Conservation (phyloP, 2,888 invertebrate genomes). For the Neelides folsomi region DNA sequence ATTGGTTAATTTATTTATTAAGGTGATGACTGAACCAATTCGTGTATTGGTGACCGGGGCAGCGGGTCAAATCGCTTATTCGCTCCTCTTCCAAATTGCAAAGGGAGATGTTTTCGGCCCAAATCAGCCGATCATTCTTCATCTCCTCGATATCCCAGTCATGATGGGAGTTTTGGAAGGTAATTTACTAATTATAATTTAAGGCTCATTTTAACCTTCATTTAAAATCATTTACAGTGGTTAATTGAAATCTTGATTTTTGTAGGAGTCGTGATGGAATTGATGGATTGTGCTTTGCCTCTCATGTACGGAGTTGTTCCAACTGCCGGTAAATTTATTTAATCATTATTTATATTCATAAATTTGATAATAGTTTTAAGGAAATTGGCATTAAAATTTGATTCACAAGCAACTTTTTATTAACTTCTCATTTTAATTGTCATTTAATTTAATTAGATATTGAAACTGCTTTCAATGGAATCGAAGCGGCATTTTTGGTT, state of each 20-base stretch:
- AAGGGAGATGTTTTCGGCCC: conserved; percentile 91
- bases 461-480: conserved; percentile 83
- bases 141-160: conserved; percentile 84
- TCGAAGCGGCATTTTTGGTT: conserved; percentile 89
- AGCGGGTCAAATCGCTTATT: conserved; percentile 98
- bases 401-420: too few relatives aligned
- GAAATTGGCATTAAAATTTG: neutral
- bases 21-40: conserved; percentile 51
- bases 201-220: too few relatives aligned
- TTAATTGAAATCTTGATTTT: neutral
- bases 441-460: conserved; percentile 35
- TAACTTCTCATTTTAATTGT: neutral
- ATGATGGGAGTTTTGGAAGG: conserved; percentile 87
- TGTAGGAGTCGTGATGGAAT: conserved; percentile 90
- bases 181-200: too few relatives aligned
- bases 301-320: conserved; percentile 51
- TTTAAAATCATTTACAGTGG: too few relatives aligned
- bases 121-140: conserved; percentile 70
- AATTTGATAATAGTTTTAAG: neutral
- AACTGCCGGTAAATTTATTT: conserved; percentile 15
- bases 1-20: too few relatives aligned
- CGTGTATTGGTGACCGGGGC: conserved; percentile 94
- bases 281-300: conserved; percentile 88
- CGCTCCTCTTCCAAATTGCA: conserved; percentile 81
- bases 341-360: neutral